Percentiles rank a stretch among this genome's conserved stretches.
phyloP scores from a whole-genome alignment of 2,888 invertebrate species.

The Mesorhabditis sp. region DNA sequence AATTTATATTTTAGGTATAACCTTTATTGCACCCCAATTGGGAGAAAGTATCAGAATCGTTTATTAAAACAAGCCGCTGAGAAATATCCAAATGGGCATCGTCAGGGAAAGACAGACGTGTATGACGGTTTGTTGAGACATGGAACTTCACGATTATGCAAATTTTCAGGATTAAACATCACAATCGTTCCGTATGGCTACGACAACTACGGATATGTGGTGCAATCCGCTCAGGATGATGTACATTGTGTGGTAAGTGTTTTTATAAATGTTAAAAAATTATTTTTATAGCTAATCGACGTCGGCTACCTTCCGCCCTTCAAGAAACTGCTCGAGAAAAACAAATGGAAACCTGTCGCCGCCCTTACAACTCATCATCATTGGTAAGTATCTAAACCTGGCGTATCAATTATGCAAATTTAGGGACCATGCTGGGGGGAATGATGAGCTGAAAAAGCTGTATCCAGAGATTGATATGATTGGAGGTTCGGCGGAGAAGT shows the following conservation, averaged over 20 bases:
- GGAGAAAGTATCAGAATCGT: too few relatives aligned
- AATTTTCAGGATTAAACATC: background rate
- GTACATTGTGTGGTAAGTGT: background rate
- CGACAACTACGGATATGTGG: slow-evolving; percentile 1
- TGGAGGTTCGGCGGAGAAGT: background rate
- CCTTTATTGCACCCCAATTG: too few relatives aligned
- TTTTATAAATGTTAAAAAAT: background rate
- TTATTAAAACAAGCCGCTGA: background rate
- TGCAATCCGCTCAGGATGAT: background rate
- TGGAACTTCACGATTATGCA: too few relatives aligned
- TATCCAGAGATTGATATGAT: background rate
- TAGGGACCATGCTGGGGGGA: background rate
- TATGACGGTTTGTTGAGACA: background rate
- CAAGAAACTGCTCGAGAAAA: background rate
- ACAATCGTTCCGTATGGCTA: background rate
- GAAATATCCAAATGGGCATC: background rate
- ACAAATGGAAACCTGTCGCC: background rate
- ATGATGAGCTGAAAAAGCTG: background rate
- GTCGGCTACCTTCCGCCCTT: too few relatives aligned
- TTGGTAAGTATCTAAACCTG: background rate
- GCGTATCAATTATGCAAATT: background rate
- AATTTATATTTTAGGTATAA: too few relatives aligned
- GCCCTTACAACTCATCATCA: slow-evolving; percentile 1
- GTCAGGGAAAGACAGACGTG: background rate
- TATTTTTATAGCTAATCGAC: too few relatives aligned